These are phyloP conservation scores for Stichodactyla mertensii DNA, from an alignment of 64 coral and sea anemone species.

Conservation along the genomic window DNA sequence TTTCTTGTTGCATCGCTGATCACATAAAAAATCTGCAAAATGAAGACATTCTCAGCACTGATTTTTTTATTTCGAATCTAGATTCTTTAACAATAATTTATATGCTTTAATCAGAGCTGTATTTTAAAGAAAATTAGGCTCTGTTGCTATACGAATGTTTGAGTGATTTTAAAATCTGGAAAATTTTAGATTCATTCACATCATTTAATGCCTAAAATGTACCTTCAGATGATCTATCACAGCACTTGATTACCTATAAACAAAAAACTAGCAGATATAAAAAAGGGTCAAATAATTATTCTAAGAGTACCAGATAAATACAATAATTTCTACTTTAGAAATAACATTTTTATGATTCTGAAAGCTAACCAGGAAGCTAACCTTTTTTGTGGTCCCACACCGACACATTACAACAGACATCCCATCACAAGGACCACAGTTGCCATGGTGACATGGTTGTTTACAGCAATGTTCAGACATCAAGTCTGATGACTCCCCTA, in stretches of 20 bases:
- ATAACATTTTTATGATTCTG: background rate
- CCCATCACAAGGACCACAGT: constrained; percentile 80
- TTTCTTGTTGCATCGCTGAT: constrained; percentile 92
- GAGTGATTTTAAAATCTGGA: too few relatives aligned
- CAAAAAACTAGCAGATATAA: background rate
- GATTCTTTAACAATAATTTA: background rate
- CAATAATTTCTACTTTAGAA: background rate
- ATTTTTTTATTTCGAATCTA: background rate
- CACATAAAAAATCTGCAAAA: constrained; percentile 64
- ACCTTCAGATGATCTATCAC: constrained; percentile 22
- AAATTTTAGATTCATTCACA: too few relatives aligned
- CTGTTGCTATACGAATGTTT: too few relatives aligned
- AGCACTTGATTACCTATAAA: constrained; percentile 32
- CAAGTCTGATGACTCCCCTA: background rate
- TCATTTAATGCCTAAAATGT: background rate
- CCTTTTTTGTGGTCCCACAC: constrained; percentile 74
- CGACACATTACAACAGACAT: constrained; percentile 57
- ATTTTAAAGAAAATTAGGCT: too few relatives aligned
- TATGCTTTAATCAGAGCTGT: too few relatives aligned
- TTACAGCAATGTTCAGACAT: constrained; percentile 59
- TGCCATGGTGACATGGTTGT: constrained; percentile 71
- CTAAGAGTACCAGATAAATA: background rate
- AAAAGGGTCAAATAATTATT: background rate
- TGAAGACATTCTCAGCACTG: background rate
- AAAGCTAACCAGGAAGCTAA: background rate